Base-by-base conservation (phyloP, 2,113 vertebrate species). In the Tetrax tetrax region DNA sequence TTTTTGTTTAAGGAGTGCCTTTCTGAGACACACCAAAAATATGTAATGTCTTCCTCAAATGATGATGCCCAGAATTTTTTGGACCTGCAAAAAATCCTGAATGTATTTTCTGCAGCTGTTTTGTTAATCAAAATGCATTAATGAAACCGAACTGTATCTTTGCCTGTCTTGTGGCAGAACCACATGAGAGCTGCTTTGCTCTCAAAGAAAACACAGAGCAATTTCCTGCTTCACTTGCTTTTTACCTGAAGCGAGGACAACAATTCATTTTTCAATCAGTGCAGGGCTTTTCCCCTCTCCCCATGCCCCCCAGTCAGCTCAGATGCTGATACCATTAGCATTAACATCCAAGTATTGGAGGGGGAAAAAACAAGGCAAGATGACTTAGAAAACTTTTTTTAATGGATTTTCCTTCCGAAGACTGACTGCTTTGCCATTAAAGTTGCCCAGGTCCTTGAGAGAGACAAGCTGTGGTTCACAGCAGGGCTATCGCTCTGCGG, bases 211-310 rank as follows among this genome's bases (percentile, higher is more conserved):
- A 95, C 91, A 95, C 90, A 74, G 90, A 92, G 94, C 93, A 94
- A 95, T 96, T 96, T 96, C 91, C 87, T 96, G 89, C 96, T 93
- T 89, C 91, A 17, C 89, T 96, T 87, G 70, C 61, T 93, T 61
- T 92, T 92, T 66, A 95, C 96, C 95, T 95, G 93, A 77, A 94
- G 87, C 66, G 8, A 95, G 74, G 93, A 95, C 89, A 87, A 45
- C 89, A 71, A 91, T 94, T 91, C 94, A 19, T 61, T 91, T 82
- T 83, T 43, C 96, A 84, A 17, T 84, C 94, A 84, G 77, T 69
- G 77, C 90, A 64, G 87, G 87, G 87, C 95, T 85, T 93, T 89
- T 82, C 78, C 81, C 65, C 87, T 95, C 91, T 95, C 65, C 81
- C 88, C 3, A 4, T 5, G 9, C 48, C 87, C 64, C 75, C 21